phyloP scores from a whole-genome alignment of 2,113 vertebrate species.

The Mohoua ochrocephala region DNA sequence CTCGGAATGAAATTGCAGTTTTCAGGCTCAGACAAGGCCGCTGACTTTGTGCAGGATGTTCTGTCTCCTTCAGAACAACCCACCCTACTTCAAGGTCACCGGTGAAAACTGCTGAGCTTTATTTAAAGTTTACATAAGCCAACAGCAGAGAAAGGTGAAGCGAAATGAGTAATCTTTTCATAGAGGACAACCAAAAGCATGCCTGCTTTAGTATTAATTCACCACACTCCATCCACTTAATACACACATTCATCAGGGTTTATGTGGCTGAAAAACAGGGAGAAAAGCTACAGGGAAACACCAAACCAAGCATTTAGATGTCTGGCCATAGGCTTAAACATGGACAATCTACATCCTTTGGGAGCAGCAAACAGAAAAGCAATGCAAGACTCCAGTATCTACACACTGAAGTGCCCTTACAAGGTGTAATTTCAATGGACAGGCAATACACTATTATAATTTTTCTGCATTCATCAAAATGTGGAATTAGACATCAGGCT shows the following conservation, averaged over 20 bases:
- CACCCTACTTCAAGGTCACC: background rate
- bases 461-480: background rate
- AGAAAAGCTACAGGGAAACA: background rate
- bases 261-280: background rate
- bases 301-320: background rate
- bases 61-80: background rate
- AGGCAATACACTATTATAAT: background rate
- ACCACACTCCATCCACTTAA: background rate
- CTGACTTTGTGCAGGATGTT: background rate
- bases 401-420: background rate
- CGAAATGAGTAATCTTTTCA: background rate
- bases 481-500: no score
- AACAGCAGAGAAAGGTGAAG: background rate
- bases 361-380: background rate
- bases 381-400: background rate
- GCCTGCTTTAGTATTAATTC: background rate
- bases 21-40: background rate
- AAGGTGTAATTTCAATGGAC: accelerated
- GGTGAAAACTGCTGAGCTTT: background rate
- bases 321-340: background rate
- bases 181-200: background rate
- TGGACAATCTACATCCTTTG: background rate
- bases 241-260: background rate
- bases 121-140: background rate
- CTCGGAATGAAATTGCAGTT: background rate